These are phyloP conservation scores for Carcina quercana DNA, from an alignment of 2,888 invertebrate species.

Conservation along the genomic window DNA sequence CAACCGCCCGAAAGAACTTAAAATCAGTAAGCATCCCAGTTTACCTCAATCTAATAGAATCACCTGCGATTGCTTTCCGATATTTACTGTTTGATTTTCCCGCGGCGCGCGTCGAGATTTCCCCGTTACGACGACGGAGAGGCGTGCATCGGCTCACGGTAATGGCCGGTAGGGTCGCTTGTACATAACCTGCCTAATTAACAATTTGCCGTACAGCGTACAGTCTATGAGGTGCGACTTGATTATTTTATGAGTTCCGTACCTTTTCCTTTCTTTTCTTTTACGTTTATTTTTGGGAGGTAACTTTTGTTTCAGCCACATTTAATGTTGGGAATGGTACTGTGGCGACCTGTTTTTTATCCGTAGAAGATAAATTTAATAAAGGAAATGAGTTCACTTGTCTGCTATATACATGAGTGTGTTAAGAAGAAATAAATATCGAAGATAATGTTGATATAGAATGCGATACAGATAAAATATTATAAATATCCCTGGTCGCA, in stretches of 20 bases:
- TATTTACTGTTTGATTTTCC: conserved; percentile 70
- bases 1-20: conserved; percentile 33
- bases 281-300: conserved; percentile 4
- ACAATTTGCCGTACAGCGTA: conserved; percentile 37
- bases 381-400: too few relatives aligned
- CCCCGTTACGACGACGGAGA: conserved; percentile 62
- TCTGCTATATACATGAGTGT: too few relatives aligned
- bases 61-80: conserved; percentile 68
- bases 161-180: conserved; percentile 50
- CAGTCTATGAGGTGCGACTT: conserved; percentile 29
- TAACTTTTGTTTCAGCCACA: too few relatives aligned
- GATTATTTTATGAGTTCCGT: conserved; percentile 25
- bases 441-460: too few relatives aligned
- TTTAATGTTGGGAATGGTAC: too few relatives aligned
- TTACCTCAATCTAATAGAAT: conserved; percentile 70
- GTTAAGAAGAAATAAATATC: too few relatives aligned
- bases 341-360: too few relatives aligned
- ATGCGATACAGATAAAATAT: too few relatives aligned
- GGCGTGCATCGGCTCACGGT: conserved; percentile 56
- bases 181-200: conserved; percentile 65
- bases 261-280: conserved; percentile 16
- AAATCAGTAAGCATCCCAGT: conserved; percentile 41
- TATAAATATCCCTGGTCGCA: too few relatives aligned
- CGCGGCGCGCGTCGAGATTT: conserved; percentile 63
- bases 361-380: too few relatives aligned